Evolutionary conservation across 2,797 vertebrate genomes (phyloP), one percentile per base, ranked within the genome.

Genomic region (Typhlichthys subterraneus): DNA sequence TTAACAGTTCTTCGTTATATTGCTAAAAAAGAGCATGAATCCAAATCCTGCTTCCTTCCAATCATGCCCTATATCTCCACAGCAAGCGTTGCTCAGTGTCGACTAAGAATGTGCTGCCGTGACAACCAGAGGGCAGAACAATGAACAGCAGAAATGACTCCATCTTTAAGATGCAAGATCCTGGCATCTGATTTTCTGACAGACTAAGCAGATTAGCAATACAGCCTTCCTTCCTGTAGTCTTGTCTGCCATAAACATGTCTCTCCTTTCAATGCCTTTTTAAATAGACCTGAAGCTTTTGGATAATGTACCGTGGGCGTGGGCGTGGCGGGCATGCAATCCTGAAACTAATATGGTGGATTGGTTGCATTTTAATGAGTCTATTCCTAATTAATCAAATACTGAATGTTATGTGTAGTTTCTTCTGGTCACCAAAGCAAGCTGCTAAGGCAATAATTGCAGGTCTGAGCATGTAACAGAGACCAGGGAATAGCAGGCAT

Each of bases 61-160:
- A 69, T 79, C 57, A 73, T 33, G 62, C 68, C 46, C 38, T 65
- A 59, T 65, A 65, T 78, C 67, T 81, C 81, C 65, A 75, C 67
- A 65, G 80, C 46, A 80, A 65, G 76, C 57, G 50, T 17, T 49
- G 64, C 54, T 66, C 38, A 70, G 61, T 17, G 65, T 59, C 58
- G 15, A 65, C 61, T 64, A 67, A 73, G 69, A 83, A 66, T 61
- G 51, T 52, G 76, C 57, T 72, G 62, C 70, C 73, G 84, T 84
- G 69, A 73, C 62, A 87, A 89, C 76, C 15, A 4, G 72, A 45
- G 31, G 50, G 46, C 12, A 74, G 67, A 69, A 70, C 61, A 78
- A 57, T 65, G 19, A 77, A 63, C 31, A 51, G 57, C 53, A 49
- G 15, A 61, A 69, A 14, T 53, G 61, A 75, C 57, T 71, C 55